Percentiles rank a stretch among this genome's conserved stretches.
Conservation (phyloP, 2,888 invertebrate species). For the Drosophila vallismaia region DNA sequence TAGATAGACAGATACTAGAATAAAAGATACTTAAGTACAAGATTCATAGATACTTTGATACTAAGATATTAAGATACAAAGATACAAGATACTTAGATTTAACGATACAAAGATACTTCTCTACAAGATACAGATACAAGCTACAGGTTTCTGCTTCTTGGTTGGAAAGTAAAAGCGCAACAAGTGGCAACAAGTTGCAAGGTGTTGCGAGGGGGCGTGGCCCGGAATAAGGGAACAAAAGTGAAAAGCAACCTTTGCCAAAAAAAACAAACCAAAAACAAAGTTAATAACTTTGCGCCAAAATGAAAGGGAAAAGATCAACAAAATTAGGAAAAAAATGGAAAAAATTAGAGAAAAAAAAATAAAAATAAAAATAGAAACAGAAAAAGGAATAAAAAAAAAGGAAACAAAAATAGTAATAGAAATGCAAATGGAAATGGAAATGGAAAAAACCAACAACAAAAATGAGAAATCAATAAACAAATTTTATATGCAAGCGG, state of each 20-base stretch:
- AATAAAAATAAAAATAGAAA: constrained; percentile 49
- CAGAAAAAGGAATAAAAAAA: constrained; percentile 58
- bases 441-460: constrained; percentile 17
- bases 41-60: background rate
- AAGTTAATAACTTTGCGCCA: constrained; percentile 59
- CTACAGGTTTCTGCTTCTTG: background rate
- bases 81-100: background rate
- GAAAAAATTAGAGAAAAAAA: constrained; percentile 42
- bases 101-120: background rate
- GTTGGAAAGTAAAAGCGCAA: constrained; percentile 46
- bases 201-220: constrained; percentile 47
- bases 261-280: constrained; percentile 32
- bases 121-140: background rate
- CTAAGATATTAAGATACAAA: background rate
- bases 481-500: constrained; percentile 47
- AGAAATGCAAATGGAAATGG: constrained; percentile 48
- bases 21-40: background rate
- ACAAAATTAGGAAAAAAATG: constrained; percentile 30
- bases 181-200: constrained; percentile 31
- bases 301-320: constrained; percentile 60
- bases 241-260: constrained; percentile 24
- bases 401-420: constrained; percentile 44
- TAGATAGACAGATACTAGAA: too few species aligned
- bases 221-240: constrained; percentile 17
- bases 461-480: constrained; percentile 65